Conservation (phyloP, 2,797 vertebrate genomes). For the Leptoclinus maculatus region DNA sequence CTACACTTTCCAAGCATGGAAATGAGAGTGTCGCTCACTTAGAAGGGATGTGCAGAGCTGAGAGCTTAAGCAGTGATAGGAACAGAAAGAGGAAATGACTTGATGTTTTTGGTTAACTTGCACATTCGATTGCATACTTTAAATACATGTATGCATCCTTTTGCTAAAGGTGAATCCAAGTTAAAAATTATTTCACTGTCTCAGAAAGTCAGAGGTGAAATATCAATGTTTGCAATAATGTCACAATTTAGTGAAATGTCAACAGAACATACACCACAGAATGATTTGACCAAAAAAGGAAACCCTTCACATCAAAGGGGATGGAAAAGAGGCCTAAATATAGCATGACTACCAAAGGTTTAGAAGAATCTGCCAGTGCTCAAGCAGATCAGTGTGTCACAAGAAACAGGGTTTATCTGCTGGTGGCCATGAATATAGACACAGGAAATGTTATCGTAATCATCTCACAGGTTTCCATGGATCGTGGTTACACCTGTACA, state of each 20-base stretch:
- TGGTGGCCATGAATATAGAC: too few relatives aligned
- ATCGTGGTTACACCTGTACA: too few relatives aligned
- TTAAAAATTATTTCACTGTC: not conserved
- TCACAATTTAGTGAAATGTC: not conserved
- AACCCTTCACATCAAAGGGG: too few relatives aligned
- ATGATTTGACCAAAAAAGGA: not conserved
- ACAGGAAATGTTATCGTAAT: too few relatives aligned
- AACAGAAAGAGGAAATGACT: constrained; percentile 21
- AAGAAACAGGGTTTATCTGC: too few relatives aligned
- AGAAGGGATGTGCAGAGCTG: constrained; percentile 1
- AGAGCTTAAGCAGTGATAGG: constrained; percentile 21
- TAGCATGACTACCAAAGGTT: too few relatives aligned
- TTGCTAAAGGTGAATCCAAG: not conserved
- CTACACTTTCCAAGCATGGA: constrained; percentile 24
- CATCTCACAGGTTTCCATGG: too few relatives aligned
- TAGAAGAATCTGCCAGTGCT: too few relatives aligned
- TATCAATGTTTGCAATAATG: constrained; percentile 11
- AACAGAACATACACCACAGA: not conserved
- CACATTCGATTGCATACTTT: not conserved
- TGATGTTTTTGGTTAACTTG: not conserved
- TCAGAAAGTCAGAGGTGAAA: not conserved
- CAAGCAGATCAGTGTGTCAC: too few relatives aligned
- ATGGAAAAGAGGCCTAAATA: not conserved
- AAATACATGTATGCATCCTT: not conserved
- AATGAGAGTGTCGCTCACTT: constrained; percentile 39